Conservation (phyloP, 2,888 invertebrate genomes). For the Metalampra italica region DNA sequence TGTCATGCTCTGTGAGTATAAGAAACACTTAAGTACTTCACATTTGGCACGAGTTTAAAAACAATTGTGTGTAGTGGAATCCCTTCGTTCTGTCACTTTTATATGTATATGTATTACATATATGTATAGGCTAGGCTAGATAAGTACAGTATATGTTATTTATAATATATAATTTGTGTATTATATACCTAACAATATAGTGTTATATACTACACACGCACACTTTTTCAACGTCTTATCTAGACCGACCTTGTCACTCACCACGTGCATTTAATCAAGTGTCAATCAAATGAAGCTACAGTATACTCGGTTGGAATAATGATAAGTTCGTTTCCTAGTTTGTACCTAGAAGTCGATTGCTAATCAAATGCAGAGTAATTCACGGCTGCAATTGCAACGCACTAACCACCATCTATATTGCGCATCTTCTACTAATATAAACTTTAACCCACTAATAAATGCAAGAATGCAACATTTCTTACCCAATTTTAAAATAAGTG, state of each 20-base stretch:
- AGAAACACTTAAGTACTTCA: not conserved
- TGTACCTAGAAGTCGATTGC: not conserved
- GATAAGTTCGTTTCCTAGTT: conserved; percentile 28
- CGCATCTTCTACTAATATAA: not conserved
- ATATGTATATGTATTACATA: not conserved
- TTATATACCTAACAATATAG: too few species aligned
- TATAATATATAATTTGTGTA: too few species aligned
- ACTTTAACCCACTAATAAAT: conserved; percentile 21
- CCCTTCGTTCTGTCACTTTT: not conserved
- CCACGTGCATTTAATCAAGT: conserved; percentile 5
- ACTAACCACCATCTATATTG: not conserved
- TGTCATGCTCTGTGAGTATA: not conserved
- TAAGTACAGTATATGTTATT: too few species aligned
- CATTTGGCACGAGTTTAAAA: conserved; percentile 1
- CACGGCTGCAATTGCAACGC: not conserved
- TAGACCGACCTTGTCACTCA: conserved; percentile 26
- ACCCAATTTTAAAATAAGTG: conserved; percentile 1
- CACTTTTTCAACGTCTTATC: not conserved
- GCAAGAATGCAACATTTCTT: not conserved
- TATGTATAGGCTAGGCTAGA: not conserved
- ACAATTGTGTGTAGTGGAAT: not conserved
- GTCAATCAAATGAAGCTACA: conserved; percentile 37
- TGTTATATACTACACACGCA: too few species aligned
- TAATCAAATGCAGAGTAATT: too few species aligned
- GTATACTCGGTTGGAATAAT: conserved; percentile 30